A percentile compares a stretch with the other conserved stretches of the same genome.
Conservation (phyloP, 1,140 invertebrate genomes). For the Hypsibius dujardini region DNA sequence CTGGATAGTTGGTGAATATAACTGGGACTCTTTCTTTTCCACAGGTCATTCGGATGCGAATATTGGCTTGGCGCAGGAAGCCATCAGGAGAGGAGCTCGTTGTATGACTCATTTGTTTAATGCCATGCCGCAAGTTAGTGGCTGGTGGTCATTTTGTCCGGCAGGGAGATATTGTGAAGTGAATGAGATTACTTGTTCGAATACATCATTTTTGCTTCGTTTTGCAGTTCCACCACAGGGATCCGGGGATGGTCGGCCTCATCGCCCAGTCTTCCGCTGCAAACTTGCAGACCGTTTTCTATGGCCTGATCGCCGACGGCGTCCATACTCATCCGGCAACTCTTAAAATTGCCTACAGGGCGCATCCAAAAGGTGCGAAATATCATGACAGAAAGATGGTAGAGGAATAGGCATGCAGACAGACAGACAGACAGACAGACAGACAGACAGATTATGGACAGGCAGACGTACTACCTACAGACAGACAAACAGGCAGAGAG, state of each 20-base stretch:
- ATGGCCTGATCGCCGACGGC: slow-evolving; percentile 88
- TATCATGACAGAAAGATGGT: neutral
- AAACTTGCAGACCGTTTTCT: slow-evolving; percentile 49
- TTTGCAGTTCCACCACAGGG: slow-evolving; percentile 81
- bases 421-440: too few relatives aligned
- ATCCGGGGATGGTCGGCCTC: slow-evolving; percentile 83
- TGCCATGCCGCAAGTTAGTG: slow-evolving; percentile 79
- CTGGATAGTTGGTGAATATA: too few relatives aligned
- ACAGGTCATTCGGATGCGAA: slow-evolving; percentile 62
- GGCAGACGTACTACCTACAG: too few relatives aligned
- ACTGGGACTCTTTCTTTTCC: too few relatives aligned
- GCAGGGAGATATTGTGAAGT: too few relatives aligned
- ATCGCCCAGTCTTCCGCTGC: slow-evolving; percentile 55
- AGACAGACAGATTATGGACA: too few relatives aligned
- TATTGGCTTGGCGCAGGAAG: slow-evolving; percentile 61
- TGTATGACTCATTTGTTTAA: slow-evolving; percentile 97
- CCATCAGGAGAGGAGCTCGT: slow-evolving; percentile 63
- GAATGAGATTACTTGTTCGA: too few relatives aligned
- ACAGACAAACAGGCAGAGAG: too few relatives aligned
- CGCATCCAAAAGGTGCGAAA: slow-evolving; percentile 56
- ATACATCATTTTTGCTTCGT: slow-evolving; percentile 23
- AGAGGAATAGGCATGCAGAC: too few relatives aligned
- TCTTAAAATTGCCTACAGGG: slow-evolving; percentile 70
- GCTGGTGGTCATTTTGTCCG: neutral
- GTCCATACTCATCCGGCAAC: slow-evolving; percentile 91